Base-by-base conservation (phyloP, 1,140 invertebrate genomes). In the Oppia nitens region DNA sequence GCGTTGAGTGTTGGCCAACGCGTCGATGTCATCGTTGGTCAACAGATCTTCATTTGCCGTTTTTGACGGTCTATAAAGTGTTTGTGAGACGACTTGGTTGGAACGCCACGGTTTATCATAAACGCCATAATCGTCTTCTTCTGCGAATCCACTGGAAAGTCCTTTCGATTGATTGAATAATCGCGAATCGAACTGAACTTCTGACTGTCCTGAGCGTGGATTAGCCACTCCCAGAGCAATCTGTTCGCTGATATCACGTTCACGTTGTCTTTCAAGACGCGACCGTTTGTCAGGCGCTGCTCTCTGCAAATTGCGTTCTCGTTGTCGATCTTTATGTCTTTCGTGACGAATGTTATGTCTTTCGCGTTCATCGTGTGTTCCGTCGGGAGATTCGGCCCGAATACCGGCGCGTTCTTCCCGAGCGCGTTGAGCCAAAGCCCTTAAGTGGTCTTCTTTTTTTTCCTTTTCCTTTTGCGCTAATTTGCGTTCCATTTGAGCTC, bases 391-490 rank as follows among this genome's bases (percentile, higher is more conserved):
- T n/a, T 68, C 65, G 17, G 6, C 17, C 50, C 81, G 78, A n/a
- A 85, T 77, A 0, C 91, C 92, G 27, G 90, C 90, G 64, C 93
- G 77, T 68, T 96, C 90, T 65, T 97, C 91, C 61, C 95, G 79
- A 0, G 96, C 95, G 68, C 92, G 85, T 70, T 94, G 89, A 20
- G 96, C 96, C 67, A 98, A 74, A 69, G 86, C 80, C 50, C 91
- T 75, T 63, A 99, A 73, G 73, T 88, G 83, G 64, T 96, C 93
- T 73, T 99, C 96, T 66, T 98, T 98, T 73, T 91, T 92, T 68
- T 97, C 91, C 67, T 98, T 98, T 71, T 98, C 93, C 67, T 96
- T 94, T 67, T 97, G 90, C 0, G 93, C 93, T 60, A 98, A 71
- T 74, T 93, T 91, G 74, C 91, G 90, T 68, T 99, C 94, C 2